Conservation (phyloP, 2,888 invertebrate species). For the Bombylius discolor region DNA sequence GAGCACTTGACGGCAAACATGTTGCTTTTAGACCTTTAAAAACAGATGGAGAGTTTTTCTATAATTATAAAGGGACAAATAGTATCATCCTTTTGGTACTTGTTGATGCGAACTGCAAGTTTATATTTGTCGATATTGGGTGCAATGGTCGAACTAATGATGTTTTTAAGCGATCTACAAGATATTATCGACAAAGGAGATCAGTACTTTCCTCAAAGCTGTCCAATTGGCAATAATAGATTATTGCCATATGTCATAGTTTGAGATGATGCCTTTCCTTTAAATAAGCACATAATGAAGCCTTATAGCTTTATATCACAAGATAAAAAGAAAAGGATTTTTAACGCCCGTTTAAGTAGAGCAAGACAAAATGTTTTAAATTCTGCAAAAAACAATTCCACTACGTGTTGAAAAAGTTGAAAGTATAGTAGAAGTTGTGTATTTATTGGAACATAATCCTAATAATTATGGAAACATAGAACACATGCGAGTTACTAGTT, state of each 20-base stretch:
- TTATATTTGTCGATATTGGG: not conserved
- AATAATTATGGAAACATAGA: not conserved
- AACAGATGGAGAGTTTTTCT: not conserved
- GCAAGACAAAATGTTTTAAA: conserved; percentile 17
- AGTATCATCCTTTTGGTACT: not conserved
- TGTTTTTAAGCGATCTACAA: not conserved
- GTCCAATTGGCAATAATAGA: not conserved
- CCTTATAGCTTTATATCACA: not conserved
- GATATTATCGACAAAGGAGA: not conserved
- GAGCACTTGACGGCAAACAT: not conserved
- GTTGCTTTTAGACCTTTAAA: not conserved
- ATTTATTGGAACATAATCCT: not conserved
- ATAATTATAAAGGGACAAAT: not conserved
- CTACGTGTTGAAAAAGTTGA: conserved; percentile 12
- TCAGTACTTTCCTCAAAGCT: not conserved
- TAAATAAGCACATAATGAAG: not conserved
- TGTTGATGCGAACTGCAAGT: not conserved
- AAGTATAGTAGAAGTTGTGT: conserved; percentile 12
- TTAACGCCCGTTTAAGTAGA: conserved; percentile 13
- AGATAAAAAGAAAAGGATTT: conserved; percentile 6
- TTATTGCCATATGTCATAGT: not conserved
- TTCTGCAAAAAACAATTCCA: conserved; percentile 18
- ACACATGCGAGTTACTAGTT: not conserved
- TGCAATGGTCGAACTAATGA: not conserved
- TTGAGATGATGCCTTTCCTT: not conserved